Conservation (phyloP, 2,888 invertebrate genomes). For the Chrysolina oricalcia region DNA sequence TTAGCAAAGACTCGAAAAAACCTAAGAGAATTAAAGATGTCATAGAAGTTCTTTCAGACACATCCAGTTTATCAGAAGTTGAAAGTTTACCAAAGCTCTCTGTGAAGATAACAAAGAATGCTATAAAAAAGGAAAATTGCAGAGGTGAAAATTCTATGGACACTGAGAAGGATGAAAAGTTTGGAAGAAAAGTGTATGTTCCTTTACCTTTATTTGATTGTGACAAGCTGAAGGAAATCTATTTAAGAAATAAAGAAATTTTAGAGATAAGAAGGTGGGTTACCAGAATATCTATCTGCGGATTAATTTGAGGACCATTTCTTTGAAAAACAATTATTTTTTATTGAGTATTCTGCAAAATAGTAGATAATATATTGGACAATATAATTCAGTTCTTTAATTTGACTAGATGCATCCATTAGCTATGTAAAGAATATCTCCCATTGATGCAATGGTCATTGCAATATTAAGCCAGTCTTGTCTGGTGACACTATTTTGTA, state of each 20-base stretch:
- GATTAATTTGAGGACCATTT: too few species aligned
- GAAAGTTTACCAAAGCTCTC: background rate
- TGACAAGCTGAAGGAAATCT: constrained; percentile 63
- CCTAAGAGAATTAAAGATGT: constrained; percentile 22
- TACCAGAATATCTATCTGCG: too few species aligned
- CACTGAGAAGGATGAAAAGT: constrained; percentile 50
- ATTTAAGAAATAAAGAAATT: constrained; percentile 59
- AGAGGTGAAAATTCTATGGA: constrained; percentile 49
- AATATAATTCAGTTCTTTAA: too few species aligned
- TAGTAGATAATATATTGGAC: too few species aligned
- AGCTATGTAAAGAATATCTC: too few species aligned
- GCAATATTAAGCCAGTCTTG: too few species aligned
- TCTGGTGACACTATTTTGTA: too few species aligned
- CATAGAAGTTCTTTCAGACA: constrained; percentile 37
- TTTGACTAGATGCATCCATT: too few species aligned
- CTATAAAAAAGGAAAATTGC: constrained; percentile 39
- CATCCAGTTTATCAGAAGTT: constrained; percentile 41
- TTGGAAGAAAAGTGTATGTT: constrained; percentile 59
- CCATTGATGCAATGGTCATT: too few species aligned
- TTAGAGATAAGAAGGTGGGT: constrained; percentile 51
- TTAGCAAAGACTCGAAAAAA: constrained; percentile 30
- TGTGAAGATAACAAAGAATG: constrained; percentile 4
- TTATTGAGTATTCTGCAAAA: too few species aligned
- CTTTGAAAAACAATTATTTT: too few species aligned
- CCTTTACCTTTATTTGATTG: constrained; percentile 61